Conservation (phyloP, 37 sponge, comb jelly and placozoan species). For the Aplysina aerophoba region DNA sequence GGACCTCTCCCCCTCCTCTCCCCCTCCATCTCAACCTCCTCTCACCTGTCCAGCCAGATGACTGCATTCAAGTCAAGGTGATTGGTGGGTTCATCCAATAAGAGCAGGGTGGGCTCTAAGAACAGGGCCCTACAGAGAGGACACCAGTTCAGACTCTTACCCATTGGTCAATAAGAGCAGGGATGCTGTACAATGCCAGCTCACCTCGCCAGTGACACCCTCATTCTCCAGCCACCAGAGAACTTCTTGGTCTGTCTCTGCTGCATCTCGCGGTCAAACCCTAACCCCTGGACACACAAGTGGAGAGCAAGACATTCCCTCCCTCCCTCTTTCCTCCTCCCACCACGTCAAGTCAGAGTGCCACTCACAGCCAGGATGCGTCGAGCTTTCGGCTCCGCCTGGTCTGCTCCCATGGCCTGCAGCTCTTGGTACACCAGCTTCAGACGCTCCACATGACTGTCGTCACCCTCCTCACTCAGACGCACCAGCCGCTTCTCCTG, state of each 20-base stretch:
- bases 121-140: constrained; percentile 85
- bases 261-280: constrained; percentile 97
- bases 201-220: constrained; percentile 97
- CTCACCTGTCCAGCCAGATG: constrained; percentile 96
- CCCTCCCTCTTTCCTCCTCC: neutral
- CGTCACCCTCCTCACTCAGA: constrained; percentile 70
- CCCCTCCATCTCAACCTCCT: no score
- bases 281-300: constrained; percentile 75
- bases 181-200: neutral
- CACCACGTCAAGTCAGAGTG: constrained; percentile 36
- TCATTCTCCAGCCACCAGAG: constrained; percentile 99
- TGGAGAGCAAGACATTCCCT: neutral
- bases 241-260: constrained; percentile 88
- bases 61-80: constrained; percentile 99
- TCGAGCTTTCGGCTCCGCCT: constrained; percentile 92
- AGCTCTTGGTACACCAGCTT: constrained; percentile 84
- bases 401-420: constrained; percentile 90
- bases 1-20: no score
- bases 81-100: constrained; percentile 99
- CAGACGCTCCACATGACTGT: constrained; percentile 47
- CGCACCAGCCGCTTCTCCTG: constrained; percentile 49
- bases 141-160: neutral
- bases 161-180: neutral
- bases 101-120: constrained; percentile 95
- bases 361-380: constrained; percentile 85